A percentile compares a stretch with the other conserved stretches of the same genome.
Conservation (phyloP, 2,888 invertebrate genomes). For the Archaeoteleia sp. region DNA sequence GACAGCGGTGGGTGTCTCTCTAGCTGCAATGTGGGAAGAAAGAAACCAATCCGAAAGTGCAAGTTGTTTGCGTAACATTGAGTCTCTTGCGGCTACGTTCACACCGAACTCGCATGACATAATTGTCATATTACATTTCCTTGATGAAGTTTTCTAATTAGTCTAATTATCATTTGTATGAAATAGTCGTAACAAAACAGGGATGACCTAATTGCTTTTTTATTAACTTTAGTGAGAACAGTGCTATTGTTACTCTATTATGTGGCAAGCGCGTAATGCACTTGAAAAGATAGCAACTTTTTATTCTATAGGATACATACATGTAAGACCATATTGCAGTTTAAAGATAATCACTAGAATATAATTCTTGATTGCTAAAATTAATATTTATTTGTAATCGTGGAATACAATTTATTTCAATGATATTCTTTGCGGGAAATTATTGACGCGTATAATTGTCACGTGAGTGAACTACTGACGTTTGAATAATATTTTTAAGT, state of each 20-base stretch:
- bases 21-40: conserved; percentile 58
- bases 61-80: conserved; percentile 64
- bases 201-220: too few species aligned
- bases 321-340: too few species aligned
- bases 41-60: conserved; percentile 63
- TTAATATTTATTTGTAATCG: too few species aligned
- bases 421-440: too few species aligned
- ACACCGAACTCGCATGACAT: conserved; percentile 21
- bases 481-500: too few species aligned
- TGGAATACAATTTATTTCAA: neutral
- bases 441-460: too few species aligned
- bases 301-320: too few species aligned
- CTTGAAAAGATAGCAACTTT: neutral
- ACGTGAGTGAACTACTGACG: too few species aligned
- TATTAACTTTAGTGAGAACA: neutral
- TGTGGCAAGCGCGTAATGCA: neutral
- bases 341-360: too few species aligned
- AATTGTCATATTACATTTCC: conserved; percentile 22
- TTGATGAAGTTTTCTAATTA: conserved; percentile 11
- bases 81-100: conserved; percentile 39
- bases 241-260: neutral
- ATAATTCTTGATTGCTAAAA: too few species aligned
- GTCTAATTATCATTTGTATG: conserved; percentile 2
- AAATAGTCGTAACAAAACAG: too few species aligned
- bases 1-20: conserved; percentile 55